phyloP scores from a whole-genome alignment of 2,888 invertebrate species.

The Spicauda simplicius region DNA sequence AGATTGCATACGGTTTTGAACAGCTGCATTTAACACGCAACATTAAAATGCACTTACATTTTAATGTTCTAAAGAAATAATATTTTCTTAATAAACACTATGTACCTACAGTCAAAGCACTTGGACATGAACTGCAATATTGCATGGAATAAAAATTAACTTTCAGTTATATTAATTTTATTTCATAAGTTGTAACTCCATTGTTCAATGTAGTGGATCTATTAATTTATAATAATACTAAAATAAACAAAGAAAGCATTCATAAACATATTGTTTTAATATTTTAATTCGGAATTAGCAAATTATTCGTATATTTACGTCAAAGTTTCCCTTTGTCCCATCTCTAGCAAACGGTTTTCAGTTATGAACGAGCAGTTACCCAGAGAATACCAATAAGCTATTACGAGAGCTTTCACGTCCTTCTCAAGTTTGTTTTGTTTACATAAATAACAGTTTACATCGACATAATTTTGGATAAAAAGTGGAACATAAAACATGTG shows the following conservation, averaged over 20 bases:
- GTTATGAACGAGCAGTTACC: conserved; percentile 38
- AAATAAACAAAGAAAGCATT: no score
- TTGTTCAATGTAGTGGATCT: no score
- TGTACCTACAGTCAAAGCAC: background rate
- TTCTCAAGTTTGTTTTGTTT: conserved; percentile 38
- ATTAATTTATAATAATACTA: no score
- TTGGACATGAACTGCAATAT: background rate
- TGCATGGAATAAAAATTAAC: background rate
- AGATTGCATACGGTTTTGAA: background rate
- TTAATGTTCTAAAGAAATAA: background rate
- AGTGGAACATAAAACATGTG: conserved; percentile 44
- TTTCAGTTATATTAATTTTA: no score
- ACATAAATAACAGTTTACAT: conserved; percentile 43
- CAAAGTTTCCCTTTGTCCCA: conserved; percentile 12
- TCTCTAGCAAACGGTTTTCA: conserved; percentile 34
- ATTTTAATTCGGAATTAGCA: no score
- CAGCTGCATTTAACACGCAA: background rate
- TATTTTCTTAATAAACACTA: background rate
- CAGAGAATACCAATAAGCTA: conserved; percentile 41
- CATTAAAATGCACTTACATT: background rate
- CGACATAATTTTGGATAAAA: conserved; percentile 46
- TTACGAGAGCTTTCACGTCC: conserved; percentile 43
- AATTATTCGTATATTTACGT: background rate
- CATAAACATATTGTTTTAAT: no score
- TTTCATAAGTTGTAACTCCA: no score